Percentiles rank a stretch among this genome's conserved stretches.
These are phyloP conservation scores for Drosophila ficusphila DNA, from an alignment of 1,140 invertebrate genomes.

Conservation along the genomic window DNA sequence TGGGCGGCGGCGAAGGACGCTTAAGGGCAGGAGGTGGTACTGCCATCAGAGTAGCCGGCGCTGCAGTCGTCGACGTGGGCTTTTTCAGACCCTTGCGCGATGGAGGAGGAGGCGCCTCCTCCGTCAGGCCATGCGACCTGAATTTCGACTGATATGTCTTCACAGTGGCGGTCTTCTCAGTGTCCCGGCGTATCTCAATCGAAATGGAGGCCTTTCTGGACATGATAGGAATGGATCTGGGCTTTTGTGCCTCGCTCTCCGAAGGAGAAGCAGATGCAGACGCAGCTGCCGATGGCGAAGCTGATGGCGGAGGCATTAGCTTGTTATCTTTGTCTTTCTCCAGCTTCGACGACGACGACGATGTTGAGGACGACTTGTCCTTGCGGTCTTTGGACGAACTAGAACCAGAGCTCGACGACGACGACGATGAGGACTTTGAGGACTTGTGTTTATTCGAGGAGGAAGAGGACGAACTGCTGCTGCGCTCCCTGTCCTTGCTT, in stretches of 20 bases:
- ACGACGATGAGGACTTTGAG: constrained; percentile 67
- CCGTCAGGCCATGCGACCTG: constrained; percentile 92
- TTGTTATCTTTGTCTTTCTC: constrained; percentile 88
- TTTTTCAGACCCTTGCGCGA: constrained; percentile 87
- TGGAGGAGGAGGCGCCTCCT: constrained; percentile 91
- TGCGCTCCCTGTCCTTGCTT: constrained; percentile 78
- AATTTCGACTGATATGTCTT: constrained; percentile 95
- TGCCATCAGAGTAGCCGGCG: constrained; percentile 5
- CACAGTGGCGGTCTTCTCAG: constrained; percentile 92
- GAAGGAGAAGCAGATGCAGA: constrained; percentile 82
- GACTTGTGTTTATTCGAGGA: constrained; percentile 79
- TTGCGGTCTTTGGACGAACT: constrained; percentile 80
- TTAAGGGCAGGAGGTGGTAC: constrained; percentile 79
- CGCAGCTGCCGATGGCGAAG: background rate
- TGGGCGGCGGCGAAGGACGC: constrained; percentile 87
- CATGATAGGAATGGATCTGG: constrained; percentile 79
- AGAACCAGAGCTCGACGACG: constrained; percentile 54
- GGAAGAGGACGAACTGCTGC: constrained; percentile 63
- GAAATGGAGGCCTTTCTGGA: constrained; percentile 91
- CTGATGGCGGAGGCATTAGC: constrained; percentile 85
- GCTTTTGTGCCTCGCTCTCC: constrained; percentile 60
- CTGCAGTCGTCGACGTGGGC: constrained; percentile 84
- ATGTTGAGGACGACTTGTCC: constrained; percentile 82
- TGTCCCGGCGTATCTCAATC: constrained; percentile 90
- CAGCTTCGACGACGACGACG: constrained; percentile 39